phyloP scores from a whole-genome alignment of 2,797 vertebrate genomes.

The Lutra lutra region DNA sequence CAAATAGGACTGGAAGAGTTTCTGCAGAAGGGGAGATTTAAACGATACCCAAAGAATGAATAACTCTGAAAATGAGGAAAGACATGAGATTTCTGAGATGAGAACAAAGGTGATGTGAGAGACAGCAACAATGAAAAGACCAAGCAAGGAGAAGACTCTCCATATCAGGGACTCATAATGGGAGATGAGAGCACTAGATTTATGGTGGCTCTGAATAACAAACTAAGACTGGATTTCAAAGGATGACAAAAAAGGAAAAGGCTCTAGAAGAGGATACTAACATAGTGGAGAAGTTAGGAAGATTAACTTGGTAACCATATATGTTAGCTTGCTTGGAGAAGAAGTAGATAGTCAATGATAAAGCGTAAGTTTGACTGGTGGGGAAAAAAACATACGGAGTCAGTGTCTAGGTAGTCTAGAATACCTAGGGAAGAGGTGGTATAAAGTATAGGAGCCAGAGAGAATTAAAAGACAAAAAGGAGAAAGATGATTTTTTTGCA shows the following conservation, averaged over 20 bases:
- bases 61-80: background rate
- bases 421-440: background rate
- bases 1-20: background rate
- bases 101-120: background rate
- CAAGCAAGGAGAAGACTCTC: background rate
- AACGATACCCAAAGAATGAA: background rate
- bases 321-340: background rate
- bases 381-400: background rate
- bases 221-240: background rate
- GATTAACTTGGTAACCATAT: conserved; percentile 21
- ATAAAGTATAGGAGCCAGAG: background rate
- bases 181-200: background rate
- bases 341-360: background rate
- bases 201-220: background rate
- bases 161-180: background rate
- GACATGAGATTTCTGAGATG: background rate
- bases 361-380: background rate
- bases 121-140: background rate
- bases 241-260: background rate
- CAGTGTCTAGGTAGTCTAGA: background rate
- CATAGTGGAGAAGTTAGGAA: background rate
- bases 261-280: background rate
- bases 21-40: background rate
- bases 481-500: background rate
- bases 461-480: background rate